A percentile compares a stretch with the other conserved stretches of the same genome.
Conservation (phyloP, 2,113 vertebrate genomes). For the Bucco capensis region DNA sequence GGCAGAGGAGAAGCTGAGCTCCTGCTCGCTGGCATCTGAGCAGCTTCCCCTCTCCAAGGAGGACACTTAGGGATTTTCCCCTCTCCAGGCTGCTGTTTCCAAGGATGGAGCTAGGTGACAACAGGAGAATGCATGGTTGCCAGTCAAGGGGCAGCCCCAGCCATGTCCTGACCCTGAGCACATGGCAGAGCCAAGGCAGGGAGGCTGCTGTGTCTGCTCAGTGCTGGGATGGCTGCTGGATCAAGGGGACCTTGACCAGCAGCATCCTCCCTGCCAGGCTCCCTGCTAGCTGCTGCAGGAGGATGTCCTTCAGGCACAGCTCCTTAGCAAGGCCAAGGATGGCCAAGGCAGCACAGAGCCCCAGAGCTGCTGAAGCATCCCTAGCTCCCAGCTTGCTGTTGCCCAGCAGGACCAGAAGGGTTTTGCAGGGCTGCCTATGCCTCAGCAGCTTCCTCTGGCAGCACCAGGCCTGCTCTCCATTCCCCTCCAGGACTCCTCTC, state of each 20-base stretch:
- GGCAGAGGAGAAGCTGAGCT: neutral
- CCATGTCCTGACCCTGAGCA: neutral
- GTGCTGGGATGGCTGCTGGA: neutral
- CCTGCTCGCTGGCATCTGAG: neutral
- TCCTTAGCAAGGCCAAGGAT: slow-evolving; percentile 19
- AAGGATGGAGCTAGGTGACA: neutral
- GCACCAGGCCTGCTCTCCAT: neutral
- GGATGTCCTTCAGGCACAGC: slow-evolving; percentile 12
- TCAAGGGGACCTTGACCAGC: too few relatives aligned
- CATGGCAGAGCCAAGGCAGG: neutral
- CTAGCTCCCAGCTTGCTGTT: too few relatives aligned
- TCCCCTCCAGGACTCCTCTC: neutral
- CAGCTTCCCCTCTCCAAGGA: neutral
- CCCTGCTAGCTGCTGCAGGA: neutral
- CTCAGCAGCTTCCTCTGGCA: neutral
- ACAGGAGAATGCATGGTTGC: neutral
- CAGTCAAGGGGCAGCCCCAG: neutral
- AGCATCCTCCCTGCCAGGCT: neutral
- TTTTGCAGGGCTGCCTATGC: too few relatives aligned
- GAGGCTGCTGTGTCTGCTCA: neutral
- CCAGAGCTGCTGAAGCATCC: too few relatives aligned
- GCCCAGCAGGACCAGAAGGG: too few relatives aligned
- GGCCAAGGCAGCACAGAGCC: too few relatives aligned
- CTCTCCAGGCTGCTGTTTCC: neutral
- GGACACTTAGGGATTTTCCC: neutral